Evolutionary conservation across 2,888 invertebrate genomes (phyloP), one percentile per base, ranked within the genome.

Genomic region (Agrotis ipsilon): DNA sequence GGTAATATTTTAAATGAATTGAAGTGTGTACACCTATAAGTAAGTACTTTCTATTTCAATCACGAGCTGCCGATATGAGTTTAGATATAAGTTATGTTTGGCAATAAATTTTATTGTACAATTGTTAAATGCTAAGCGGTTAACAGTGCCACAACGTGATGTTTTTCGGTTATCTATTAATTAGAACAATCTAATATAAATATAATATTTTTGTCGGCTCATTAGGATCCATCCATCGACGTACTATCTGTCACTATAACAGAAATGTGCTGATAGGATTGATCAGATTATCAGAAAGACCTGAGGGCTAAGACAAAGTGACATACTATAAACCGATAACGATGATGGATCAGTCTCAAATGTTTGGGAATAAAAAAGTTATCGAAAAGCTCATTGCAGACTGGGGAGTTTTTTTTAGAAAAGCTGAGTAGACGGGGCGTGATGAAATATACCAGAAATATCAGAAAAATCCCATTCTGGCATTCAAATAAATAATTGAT

Each of bases 21-120:
- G 81, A 83, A 81, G 74, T 78, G 69, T 75, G 74, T 75, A 60
- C 67, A 78, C 66, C 64, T 19, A 61, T 72, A 60, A 49, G 59
- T 85, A 80, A 82, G 84, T 86, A 92, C 92, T 92, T 92, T 92
- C 92, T 92, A 92, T 92, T 92, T 92, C 91, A 90, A 91, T 92
- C 89, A 88, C 86, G 83, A 84, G 61, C 63, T 65, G 76, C 73
- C 59, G 81, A 80, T 82, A 75, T 80, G 68, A 71, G 68, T 73
- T 82, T 79, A 78, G 84, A 83, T 80, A 80, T 74, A 79, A 84
- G 85, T 88, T 84, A 78, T 85, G 86, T 85, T 82, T 78, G 79
- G 81, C 80, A 82, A 88, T 85, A 81, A 68, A 51, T 49, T 69
- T 49, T 64, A 62, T 69, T 83, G 84, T 83, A 85, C 82, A 81